Conservation (phyloP, 2,797 vertebrate species). For the Bucorvus abyssinicus region DNA sequence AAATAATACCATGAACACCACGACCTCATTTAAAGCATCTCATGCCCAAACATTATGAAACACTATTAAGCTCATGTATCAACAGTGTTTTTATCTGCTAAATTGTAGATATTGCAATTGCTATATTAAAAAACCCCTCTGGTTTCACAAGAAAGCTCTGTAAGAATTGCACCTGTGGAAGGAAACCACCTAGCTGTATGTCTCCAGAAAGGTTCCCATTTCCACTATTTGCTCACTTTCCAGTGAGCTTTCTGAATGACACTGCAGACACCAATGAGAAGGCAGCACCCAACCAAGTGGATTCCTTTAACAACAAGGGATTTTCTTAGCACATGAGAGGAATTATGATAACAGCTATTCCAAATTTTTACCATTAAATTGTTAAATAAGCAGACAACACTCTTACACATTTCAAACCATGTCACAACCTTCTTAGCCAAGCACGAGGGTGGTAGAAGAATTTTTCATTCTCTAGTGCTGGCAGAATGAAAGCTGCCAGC, state of each 20-base stretch:
- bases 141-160: not conserved
- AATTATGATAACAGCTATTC: fast-evolving
- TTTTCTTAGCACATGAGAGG: not conserved
- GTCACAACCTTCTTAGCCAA: not conserved
- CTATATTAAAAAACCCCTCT: not conserved
- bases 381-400: not conserved
- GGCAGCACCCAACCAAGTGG: not conserved
- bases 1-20: not conserved
- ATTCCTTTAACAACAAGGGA: not conserved
- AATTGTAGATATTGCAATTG: not conserved
- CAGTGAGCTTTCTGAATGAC: not conserved
- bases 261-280: not conserved
- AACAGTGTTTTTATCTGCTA: not conserved
- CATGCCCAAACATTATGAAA: not conserved
- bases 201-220: not conserved
- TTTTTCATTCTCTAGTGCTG: not conserved
- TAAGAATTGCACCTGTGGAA: not conserved
- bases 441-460: not conserved
- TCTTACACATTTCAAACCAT: not conserved
- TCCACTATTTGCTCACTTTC: not conserved
- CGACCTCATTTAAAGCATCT: not conserved
- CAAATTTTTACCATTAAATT: not conserved
- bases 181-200: not conserved
- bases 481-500: not conserved
- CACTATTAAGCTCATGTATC: not conserved